phyloP scores from a whole-genome alignment of 2,113 vertebrate species.

The Microtus oregoni region DNA sequence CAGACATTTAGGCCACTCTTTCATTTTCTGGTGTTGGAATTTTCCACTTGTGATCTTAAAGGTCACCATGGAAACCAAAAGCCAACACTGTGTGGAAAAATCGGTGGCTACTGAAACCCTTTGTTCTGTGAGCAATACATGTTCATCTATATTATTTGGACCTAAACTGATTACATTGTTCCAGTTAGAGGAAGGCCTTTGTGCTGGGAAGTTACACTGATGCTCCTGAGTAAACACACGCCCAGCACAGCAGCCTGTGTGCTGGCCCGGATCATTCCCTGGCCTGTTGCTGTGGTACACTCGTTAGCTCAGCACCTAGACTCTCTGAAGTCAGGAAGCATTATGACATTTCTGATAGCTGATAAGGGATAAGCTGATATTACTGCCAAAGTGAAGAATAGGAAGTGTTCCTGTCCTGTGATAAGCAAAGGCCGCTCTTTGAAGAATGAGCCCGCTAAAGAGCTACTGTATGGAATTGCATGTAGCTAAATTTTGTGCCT shows the following conservation, averaged over 20 bases:
- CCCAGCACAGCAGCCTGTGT: not conserved
- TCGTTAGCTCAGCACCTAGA: not conserved
- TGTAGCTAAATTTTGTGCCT: not conserved
- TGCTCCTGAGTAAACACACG: not conserved
- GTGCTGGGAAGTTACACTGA: not conserved
- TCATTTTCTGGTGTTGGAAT: not conserved
- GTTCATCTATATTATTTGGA: not conserved
- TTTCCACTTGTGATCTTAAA: not conserved
- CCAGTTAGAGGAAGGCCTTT: not conserved
- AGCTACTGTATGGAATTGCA: not conserved
- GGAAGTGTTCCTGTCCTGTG: not conserved
- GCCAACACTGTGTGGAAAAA: not conserved
- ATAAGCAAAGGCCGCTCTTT: not conserved
- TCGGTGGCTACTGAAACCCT: not conserved
- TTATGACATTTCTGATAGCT: not conserved
- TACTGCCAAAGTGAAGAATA: not conserved
- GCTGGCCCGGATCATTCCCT: no score
- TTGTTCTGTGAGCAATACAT: not conserved
- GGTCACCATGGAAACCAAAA: not conserved
- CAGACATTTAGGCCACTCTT: not conserved
- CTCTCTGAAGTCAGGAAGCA: not conserved
- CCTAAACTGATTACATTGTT: not conserved
- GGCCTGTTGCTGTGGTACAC: not conserved
- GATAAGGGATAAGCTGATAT: not conserved
- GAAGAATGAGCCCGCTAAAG: not conserved